Percentiles rank a stretch among this genome's conserved stretches.
Conservation (phyloP, 2,888 invertebrate genomes). For the Microplitis manilae region DNA sequence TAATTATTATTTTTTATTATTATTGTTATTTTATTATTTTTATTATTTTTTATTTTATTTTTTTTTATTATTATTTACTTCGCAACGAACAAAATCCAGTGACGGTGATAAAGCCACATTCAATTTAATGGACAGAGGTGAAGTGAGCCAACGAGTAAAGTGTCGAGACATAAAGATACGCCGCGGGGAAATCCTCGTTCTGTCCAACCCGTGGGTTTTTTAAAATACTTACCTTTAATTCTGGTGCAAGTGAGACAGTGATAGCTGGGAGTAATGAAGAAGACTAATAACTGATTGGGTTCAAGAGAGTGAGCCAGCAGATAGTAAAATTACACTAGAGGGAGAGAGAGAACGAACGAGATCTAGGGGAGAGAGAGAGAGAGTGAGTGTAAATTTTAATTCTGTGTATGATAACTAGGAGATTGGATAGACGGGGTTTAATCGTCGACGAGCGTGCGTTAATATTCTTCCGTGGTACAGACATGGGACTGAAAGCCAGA, state of each 20-base stretch:
- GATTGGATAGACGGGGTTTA: conserved; percentile 19
- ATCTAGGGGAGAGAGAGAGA: conserved; percentile 31
- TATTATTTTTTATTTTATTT: neutral
- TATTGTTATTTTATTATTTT: neutral
- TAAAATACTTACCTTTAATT: neutral
- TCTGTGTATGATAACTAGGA: conserved; percentile 17
- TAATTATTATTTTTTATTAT: neutral
- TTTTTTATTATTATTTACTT: conserved; percentile 9
- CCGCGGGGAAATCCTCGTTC: conserved; percentile 41
- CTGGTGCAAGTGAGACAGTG: conserved; percentile 15
- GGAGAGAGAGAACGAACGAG: conserved; percentile 26
- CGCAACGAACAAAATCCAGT: conserved; percentile 15
- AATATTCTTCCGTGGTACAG: conserved; percentile 48
- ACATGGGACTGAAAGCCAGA: conserved; percentile 48
- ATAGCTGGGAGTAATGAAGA: conserved; percentile 15
- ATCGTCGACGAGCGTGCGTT: conserved; percentile 30
- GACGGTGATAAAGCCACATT: neutral
- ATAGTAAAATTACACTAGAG: conserved; percentile 19
- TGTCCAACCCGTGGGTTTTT: conserved; percentile 1
- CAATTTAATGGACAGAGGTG: conserved; percentile 23
- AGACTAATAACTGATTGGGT: conserved; percentile 5
- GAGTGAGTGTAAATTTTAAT: conserved; percentile 10
- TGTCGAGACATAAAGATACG: conserved; percentile 35
- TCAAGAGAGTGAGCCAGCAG: neutral
- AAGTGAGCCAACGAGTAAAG: conserved; percentile 28